A percentile compares a stretch with the other conserved stretches of the same genome.
Conservation (phyloP, 2,113 vertebrate genomes). For the Mobula birostris region DNA sequence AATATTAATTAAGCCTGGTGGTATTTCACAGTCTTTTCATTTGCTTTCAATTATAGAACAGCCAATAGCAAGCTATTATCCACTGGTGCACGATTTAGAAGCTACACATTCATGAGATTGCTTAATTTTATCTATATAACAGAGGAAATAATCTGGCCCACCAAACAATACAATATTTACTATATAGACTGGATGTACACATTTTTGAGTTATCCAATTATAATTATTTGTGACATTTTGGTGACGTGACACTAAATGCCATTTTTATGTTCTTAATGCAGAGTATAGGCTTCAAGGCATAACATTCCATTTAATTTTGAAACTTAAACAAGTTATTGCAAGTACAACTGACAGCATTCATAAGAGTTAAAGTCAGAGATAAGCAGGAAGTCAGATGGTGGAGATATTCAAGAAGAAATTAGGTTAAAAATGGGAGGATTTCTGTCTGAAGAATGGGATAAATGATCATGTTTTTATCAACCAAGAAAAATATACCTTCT, state of each 20-base stretch:
- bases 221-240: not conserved
- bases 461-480: not conserved
- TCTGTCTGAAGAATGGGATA: not conserved
- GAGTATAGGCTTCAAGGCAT: not conserved
- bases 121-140: not conserved
- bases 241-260: not conserved
- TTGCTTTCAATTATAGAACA: constrained; percentile 39
- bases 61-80: constrained; percentile 36
- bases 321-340: not conserved
- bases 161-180: not conserved
- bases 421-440: not conserved
- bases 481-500: not conserved
- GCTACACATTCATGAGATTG: not conserved
- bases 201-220: not conserved
- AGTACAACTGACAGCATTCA: not conserved
- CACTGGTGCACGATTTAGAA: not conserved
- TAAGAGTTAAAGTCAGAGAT: not conserved
- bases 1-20: constrained; percentile 44
- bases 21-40: constrained; percentile 41
- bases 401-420: not conserved
- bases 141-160: not conserved
- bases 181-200: not conserved
- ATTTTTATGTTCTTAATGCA: not conserved
- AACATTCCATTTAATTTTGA: not conserved
- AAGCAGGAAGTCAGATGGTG: too few relatives aligned